These are phyloP conservation scores for Eristalis tenax DNA, from an alignment of 2,888 invertebrate species.

Conservation along the genomic window DNA sequence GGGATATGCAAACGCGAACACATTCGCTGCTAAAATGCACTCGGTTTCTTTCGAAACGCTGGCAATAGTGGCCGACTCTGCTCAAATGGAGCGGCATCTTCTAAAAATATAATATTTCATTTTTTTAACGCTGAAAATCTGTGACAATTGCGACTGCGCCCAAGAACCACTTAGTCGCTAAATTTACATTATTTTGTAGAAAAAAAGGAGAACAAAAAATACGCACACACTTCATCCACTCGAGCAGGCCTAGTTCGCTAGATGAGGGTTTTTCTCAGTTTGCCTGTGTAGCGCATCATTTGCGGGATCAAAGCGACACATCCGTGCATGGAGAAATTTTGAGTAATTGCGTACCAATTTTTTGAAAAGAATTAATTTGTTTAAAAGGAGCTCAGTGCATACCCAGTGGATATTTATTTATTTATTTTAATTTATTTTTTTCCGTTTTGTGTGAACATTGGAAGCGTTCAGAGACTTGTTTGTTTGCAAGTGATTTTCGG, in stretches of 20 bases:
- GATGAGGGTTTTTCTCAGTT: slow-evolving; percentile 32
- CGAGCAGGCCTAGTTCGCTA: slow-evolving; percentile 21
- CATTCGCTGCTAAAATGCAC: background rate
- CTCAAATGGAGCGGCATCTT: slow-evolving; percentile 31
- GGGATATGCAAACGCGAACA: background rate
- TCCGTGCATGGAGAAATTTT: background rate
- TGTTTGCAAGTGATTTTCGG: background rate
- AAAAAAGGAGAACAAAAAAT: slow-evolving; percentile 20
- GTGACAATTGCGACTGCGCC: slow-evolving; percentile 65
- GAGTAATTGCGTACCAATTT: background rate
- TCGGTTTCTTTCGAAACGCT: background rate
- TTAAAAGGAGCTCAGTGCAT: background rate
- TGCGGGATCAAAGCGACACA: slow-evolving; percentile 24
- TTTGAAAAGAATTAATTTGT: background rate
- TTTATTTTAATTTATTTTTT: background rate
- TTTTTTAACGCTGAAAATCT: slow-evolving; percentile 15
- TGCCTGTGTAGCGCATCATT: slow-evolving; percentile 56
- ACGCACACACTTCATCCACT: slow-evolving; percentile 19
- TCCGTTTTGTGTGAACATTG: background rate
- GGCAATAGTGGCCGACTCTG: background rate
- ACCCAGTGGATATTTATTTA: background rate
- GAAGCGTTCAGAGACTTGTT: background rate
- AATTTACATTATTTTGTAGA: slow-evolving; percentile 61
- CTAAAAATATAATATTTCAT: slow-evolving; percentile 45
- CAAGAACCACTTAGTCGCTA: slow-evolving; percentile 45